Percentiles rank a stretch among this genome's conserved stretches.
phyloP scores from a whole-genome alignment of 2,113 vertebrate genomes.

The Lepus timidus region DNA sequence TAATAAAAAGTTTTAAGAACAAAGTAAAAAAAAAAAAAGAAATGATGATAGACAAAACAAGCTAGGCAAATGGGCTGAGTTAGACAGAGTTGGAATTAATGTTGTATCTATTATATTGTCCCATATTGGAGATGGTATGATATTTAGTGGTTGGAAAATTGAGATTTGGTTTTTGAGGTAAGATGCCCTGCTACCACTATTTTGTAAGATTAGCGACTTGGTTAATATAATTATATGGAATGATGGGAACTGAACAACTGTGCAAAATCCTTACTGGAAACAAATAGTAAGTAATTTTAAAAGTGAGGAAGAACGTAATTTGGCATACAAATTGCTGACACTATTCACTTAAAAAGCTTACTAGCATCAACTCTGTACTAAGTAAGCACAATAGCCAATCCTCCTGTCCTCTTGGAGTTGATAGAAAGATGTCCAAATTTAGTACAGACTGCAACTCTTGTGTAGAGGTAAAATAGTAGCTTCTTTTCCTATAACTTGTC shows the following conservation, averaged over 20 bases:
- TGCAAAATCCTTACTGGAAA: neutral
- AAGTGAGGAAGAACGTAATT: neutral
- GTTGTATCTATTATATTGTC: neutral
- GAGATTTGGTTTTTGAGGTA: conserved; percentile 5
- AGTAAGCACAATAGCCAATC: neutral
- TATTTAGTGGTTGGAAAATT: neutral
- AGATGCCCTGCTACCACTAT: neutral
- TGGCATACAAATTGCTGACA: neutral
- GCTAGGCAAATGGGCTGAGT: neutral
- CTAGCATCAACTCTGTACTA: neutral
- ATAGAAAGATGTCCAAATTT: neutral
- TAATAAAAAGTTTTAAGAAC: no score
- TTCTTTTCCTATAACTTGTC: neutral
- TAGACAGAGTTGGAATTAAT: neutral
- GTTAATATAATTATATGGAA: neutral
- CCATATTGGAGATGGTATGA: neutral
- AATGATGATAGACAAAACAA: conserved; percentile 14
- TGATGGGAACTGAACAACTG: neutral
- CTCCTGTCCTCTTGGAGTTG: neutral
- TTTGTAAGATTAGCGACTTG: neutral
- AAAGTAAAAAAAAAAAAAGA: neutral
- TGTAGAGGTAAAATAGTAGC: neutral
- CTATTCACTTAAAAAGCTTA: neutral
- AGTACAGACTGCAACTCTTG: neutral
- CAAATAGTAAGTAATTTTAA: neutral